A percentile compares a stretch with the other conserved stretches of the same genome.
Conservation (phyloP, 2,888 invertebrate genomes). For the Cosmorhoe ocellata region DNA sequence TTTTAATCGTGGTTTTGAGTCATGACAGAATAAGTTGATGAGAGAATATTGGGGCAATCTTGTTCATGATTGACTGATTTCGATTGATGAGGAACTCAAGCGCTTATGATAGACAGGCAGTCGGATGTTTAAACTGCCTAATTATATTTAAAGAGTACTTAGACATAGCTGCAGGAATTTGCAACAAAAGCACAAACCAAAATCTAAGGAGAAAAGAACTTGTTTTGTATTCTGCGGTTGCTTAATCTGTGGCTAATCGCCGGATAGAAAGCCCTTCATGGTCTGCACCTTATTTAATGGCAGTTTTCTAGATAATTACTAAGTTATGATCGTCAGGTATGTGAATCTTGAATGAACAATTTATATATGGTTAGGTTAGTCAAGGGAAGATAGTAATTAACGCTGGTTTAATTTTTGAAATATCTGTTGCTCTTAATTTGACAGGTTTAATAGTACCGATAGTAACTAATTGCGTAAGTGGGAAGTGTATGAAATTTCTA, state of each 20-base stretch:
- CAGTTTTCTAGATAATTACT: slow-evolving; percentile 35
- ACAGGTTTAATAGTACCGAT: too few relatives aligned
- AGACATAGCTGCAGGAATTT: too few relatives aligned
- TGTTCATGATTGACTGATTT: too few relatives aligned
- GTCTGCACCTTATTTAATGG: slow-evolving; percentile 28
- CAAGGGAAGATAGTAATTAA: background rate
- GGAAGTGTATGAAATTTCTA: too few relatives aligned
- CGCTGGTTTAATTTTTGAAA: background rate
- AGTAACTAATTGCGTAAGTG: too few relatives aligned
- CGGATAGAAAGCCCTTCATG: slow-evolving; percentile 35
- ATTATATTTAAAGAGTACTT: too few relatives aligned
- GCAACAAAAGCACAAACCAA: background rate
- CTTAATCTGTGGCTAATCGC: slow-evolving; percentile 28
- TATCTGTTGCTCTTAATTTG: too few relatives aligned
- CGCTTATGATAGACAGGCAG: too few relatives aligned
- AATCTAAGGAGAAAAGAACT: slow-evolving; percentile 5
- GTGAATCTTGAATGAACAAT: slow-evolving; percentile 14
- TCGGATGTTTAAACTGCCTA: too few relatives aligned
- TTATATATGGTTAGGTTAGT: background rate
- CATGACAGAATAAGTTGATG: too few relatives aligned
- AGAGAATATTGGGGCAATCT: too few relatives aligned
- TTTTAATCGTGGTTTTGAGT: slow-evolving; percentile 5
- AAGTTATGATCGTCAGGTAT: slow-evolving; percentile 4
- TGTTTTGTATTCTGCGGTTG: slow-evolving; percentile 1
- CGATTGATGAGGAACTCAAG: too few relatives aligned